These are phyloP conservation scores for Phragmatobia fuliginosa DNA, from an alignment of 2,888 invertebrate species.

Conservation along the genomic window DNA sequence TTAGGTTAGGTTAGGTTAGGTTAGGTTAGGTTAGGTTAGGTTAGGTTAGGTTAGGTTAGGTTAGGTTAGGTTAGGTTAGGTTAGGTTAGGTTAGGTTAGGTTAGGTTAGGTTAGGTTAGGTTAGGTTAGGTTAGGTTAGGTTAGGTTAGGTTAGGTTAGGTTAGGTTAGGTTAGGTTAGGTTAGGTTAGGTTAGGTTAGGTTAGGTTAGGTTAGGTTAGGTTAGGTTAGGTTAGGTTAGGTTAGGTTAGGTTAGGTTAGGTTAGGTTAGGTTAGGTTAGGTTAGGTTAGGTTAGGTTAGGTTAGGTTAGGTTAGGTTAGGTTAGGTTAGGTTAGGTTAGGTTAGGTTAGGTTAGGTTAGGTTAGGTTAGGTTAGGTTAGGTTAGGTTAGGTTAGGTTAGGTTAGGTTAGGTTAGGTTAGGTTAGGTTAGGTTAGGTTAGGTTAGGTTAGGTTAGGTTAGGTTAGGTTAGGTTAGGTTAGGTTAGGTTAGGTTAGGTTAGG, in stretches of 20 bases:
- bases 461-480: slow-evolving; percentile 18
- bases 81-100: slow-evolving; percentile 23
- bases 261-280: slow-evolving; percentile 22
- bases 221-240: slow-evolving; percentile 21
- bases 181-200: slow-evolving; percentile 28
- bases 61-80: slow-evolving; percentile 22
- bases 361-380: slow-evolving; percentile 1
- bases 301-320: slow-evolving; percentile 23
- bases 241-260: slow-evolving; percentile 19
- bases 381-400: too few relatives aligned
- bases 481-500: slow-evolving; percentile 17
- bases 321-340: slow-evolving; percentile 22
- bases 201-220: slow-evolving; percentile 24
- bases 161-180: slow-evolving; percentile 27
- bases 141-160: slow-evolving; percentile 29
- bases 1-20: slow-evolving; percentile 15
- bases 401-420: slow-evolving; percentile 6
- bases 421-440: slow-evolving; percentile 14
- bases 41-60: slow-evolving; percentile 24
- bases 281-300: slow-evolving; percentile 23
- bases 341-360: slow-evolving; percentile 16
- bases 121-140: slow-evolving; percentile 29
- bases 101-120: slow-evolving; percentile 28
- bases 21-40: slow-evolving; percentile 23
- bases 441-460: slow-evolving; percentile 21